Evolutionary conservation across 2,888 invertebrate genomes (phyloP).

Genomic region (Athalia circularis): DNA sequence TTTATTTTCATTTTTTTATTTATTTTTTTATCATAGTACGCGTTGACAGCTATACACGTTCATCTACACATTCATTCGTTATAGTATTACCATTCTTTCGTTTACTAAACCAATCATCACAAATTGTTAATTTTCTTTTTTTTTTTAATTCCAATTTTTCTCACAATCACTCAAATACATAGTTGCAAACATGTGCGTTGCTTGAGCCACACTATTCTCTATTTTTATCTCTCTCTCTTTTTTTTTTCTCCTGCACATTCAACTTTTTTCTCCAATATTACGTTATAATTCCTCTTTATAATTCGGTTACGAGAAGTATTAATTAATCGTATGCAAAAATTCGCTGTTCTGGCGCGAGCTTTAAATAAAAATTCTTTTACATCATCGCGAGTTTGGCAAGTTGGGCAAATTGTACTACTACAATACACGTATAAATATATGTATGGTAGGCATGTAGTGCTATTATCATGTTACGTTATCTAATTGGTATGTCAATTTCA

Average conservation of each 20-base stretch:
- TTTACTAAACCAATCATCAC: conserved; percentile 8
- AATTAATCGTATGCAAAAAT: conserved; percentile 59
- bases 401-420: conserved; percentile 70
- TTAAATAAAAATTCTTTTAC: neutral
- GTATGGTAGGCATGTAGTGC: neutral
- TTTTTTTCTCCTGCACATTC: neutral
- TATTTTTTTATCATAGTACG: conserved; percentile 53
- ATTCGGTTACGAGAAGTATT: conserved; percentile 73
- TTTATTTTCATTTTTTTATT: neutral
- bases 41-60: conserved; percentile 50
- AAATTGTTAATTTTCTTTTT: neutral
- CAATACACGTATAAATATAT: conserved; percentile 33
- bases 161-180: conserved; percentile 39
- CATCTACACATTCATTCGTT: conserved; percentile 28
- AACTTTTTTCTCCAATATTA: neutral
- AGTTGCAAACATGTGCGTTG: conserved; percentile 51
- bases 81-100: conserved; percentile 12
- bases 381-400: conserved; percentile 71
- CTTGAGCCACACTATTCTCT: conserved; percentile 60
- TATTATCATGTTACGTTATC: neutral
- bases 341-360: neutral
- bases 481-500: no score
- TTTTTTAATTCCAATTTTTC: conserved; percentile 44
- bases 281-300: conserved; percentile 46
- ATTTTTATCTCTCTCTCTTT: conserved; percentile 8